Evolutionary conservation across 2,113 vertebrate genomes (phyloP), one percentile per base, ranked within the genome.

Genomic region (Otocyon megalotis): DNA sequence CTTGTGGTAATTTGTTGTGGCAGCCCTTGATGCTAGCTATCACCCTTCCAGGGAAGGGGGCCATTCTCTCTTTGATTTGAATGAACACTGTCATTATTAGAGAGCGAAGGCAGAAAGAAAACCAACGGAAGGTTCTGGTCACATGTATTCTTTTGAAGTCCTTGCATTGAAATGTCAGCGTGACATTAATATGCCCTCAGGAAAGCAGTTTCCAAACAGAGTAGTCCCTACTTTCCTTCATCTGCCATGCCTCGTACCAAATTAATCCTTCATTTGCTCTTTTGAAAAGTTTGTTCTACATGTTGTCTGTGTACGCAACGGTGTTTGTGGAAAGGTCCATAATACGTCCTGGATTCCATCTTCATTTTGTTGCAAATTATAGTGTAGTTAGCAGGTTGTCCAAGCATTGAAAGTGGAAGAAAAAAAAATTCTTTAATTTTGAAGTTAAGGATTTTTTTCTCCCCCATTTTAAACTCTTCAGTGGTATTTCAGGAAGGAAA

Each of bases 361-460:
- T 85, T 56, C 63, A 65, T 86, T 93, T 88, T 82, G 4, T 67
- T 93, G 56, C 30, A 91, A 69, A 79, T 79, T 48, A 4, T 28
- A 74, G 10, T 53, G 28, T 85, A 65, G 48, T 81, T 83, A 83
- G 53, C n/a, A 48, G 22, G 69, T 54, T 63, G 35, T 35, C 19
- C 28, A 88, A 90, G 19, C 10, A 92, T 76, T 81, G 50, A 28
- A 95, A 77, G 7, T 79, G 4, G 20, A 62, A 91, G 50, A 2
- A 63, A 86, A 74, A 71, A 80, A 76, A 69, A 28, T 94, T 30
- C 6, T 88, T 30, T 85, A 86, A 77, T 53, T 97, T 69, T 5
- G 2, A 50, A 1, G 17, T 48, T 71, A 85, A 58, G 6, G 19
- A n/a, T 65, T 54, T 76, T 48, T 63, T 37, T 30, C 28, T 3